Evolutionary conservation across 2,113 vertebrate genomes (phyloP).

Genomic region (Kryptolebias marmoratus): DNA sequence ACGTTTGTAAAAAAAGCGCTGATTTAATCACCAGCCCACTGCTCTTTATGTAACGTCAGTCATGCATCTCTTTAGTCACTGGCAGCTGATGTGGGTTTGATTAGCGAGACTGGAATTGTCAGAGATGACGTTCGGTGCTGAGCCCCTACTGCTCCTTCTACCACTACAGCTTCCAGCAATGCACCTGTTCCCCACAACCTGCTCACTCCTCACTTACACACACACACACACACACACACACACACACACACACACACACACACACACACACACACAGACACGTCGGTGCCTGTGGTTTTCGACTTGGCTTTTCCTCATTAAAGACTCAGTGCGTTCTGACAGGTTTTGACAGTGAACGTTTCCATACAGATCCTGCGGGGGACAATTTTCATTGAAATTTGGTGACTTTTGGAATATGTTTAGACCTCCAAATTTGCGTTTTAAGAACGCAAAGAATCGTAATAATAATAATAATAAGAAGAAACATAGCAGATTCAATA

Average conservation of each 20-base stretch:
- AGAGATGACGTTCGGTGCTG: constrained; percentile 60
- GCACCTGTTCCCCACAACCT: constrained; percentile 77
- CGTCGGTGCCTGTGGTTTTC: constrained; percentile 61
- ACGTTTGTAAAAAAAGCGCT: constrained; percentile 31
- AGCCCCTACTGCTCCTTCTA: constrained; percentile 58
- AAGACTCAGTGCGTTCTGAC: constrained; percentile 72
- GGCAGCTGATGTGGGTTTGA: constrained; percentile 67
- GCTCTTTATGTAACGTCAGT: constrained; percentile 62
- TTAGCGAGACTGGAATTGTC: constrained; percentile 66
- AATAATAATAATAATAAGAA: too few species aligned
- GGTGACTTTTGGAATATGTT: too few species aligned
- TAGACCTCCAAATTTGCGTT: too few species aligned
- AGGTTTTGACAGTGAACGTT: constrained; percentile 72
- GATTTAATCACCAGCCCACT: constrained; percentile 37
- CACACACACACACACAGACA: constrained; percentile 4
- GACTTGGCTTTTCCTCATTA: constrained; percentile 76
- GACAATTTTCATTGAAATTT: neutral
- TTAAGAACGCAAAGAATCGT: too few species aligned
- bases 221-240: constrained; percentile 4
- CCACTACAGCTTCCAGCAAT: constrained; percentile 76
- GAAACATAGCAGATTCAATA: too few species aligned
- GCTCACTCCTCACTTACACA: constrained; percentile 37
- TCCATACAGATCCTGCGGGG: constrained; percentile 65
- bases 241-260: constrained; percentile 23
- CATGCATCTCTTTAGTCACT: constrained; percentile 49